Base-by-base conservation (phyloP, 2,797 vertebrate genomes). In the Coregonus ussuriensis region DNA sequence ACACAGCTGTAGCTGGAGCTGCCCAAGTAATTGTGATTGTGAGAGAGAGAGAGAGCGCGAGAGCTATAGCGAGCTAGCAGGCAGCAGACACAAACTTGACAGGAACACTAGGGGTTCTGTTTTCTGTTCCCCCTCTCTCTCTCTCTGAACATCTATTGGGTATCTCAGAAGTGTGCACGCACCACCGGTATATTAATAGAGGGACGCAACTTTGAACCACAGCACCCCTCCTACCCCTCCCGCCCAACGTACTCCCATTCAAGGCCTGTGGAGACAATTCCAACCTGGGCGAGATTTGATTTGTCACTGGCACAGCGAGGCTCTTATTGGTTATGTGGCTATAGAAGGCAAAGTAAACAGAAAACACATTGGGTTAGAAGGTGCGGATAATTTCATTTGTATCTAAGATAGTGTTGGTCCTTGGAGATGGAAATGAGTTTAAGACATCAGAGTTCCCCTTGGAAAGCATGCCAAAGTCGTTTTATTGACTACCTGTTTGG, bases 21-120 rank as follows among this genome's bases (percentile, higher is more conserved):
- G 90, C 86, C 80, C 76, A 81, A 93, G 93, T 89, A 85, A 91
- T 89, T 83, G 74, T 18, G 56, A 86, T 29, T 18, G 63, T 66
- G 63, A 14, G 7, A 25, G 31, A 16, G 54, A 16, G 54, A 6
- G 14, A n/a, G 54, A 15, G 16, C 4, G 7, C 11, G 41, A 47
- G 41, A 11, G 41, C 41, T 47, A 47, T 14, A 29, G 62, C 62
- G 25, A 25, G 62, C 25, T 31, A 78, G 81, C 90, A 89, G 89
- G 92, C 87, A 89, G 41, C 41, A 47, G 41, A 47, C 41, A 78
- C 84, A 81, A 89, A 91, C 88, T 91, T 93, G 89, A 93, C 91
- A 91, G 89, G 86, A 91, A 91, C 91, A 91, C 87, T 89, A 86
- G 92, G 89, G 91, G 92, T 89, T 90, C 90, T 82, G 71, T 89